Conservation (phyloP, 64 coral and sea anemone species). For the Astreopora myriophthalma region DNA sequence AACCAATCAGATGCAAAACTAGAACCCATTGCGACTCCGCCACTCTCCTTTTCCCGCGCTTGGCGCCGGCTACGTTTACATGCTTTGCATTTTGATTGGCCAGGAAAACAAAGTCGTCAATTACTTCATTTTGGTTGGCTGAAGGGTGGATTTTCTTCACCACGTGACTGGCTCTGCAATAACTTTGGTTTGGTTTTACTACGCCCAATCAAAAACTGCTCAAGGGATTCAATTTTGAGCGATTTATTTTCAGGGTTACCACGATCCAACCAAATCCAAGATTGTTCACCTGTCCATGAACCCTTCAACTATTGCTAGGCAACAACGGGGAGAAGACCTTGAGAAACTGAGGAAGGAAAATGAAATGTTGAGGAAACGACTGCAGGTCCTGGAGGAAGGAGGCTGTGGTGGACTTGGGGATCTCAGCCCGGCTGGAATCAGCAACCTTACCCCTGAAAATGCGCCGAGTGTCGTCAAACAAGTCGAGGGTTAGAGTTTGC, state of each 20-base stretch:
- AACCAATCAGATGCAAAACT: too few species aligned
- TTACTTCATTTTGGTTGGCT: too few species aligned
- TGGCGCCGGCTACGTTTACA: too few species aligned
- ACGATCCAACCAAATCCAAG: slow-evolving; percentile 86
- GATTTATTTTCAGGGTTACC: slow-evolving; percentile 74
- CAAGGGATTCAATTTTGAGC: neutral
- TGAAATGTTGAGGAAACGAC: slow-evolving; percentile 65
- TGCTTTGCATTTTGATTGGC: too few species aligned
- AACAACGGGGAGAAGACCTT: slow-evolving; percentile 76
- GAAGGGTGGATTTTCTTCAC: too few species aligned
- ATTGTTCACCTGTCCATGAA: slow-evolving; percentile 95
- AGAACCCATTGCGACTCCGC: too few species aligned
- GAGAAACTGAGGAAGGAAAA: slow-evolving; percentile 82
- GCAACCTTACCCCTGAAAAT: slow-evolving; percentile 44
- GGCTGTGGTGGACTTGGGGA: neutral
- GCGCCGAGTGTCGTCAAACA: slow-evolving; percentile 62
- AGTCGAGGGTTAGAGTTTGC: slow-evolving; percentile 55
- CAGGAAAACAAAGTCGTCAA: too few species aligned
- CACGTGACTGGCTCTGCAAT: too few species aligned
- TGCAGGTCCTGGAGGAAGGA: slow-evolving; percentile 76
- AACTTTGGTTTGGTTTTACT: too few species aligned
- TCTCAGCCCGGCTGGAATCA: neutral
- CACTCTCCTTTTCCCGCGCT: too few species aligned
- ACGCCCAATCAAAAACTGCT: too few species aligned
- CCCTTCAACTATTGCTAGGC: slow-evolving; percentile 70